Base-by-base conservation (phyloP, 2,888 invertebrate species). In the Hipparchia semele region DNA sequence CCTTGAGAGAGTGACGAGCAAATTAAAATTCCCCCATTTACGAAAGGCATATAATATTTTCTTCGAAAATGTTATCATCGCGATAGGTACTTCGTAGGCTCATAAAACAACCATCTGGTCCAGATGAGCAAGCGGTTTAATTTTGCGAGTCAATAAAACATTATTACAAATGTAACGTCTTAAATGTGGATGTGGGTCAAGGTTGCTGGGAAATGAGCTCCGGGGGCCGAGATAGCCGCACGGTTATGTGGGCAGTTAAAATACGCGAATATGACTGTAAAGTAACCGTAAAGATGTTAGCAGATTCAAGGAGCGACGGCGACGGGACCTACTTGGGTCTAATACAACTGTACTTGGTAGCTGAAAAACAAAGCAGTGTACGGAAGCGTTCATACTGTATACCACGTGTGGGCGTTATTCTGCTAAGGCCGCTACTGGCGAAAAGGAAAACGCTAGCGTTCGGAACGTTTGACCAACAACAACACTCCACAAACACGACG, bases 111-210 rank as follows among this genome's bases (percentile, higher is more conserved):
- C 45, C 56, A 54, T 68, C 59, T 9, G 65, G 59, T n/a, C 49
- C 64, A 39, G 65, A 71, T 71, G 71, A 65, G 70, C 58, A 65
- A 51, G 65, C 71, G 51, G 65, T 71, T 71, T 71, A 71, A 71
- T 71, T 71, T 65, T 66, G 65, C 33, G 71, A 59, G 71, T 56
- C 49, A 59, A 64, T 71, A 71, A 71, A 67, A 67, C 46, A 58
- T 67, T 66, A 66, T 54, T 56, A 46, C 67, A 46, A 45, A 56
- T 67, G 67, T 67, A 56, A 67, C 67, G 33, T 56, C 56, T 67
- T n/a, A 39, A 39, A n/a, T 1, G 54, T 33, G 45, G 45, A 46
- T 58, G 6, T 67, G 67, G 45, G 67, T 58, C 67, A 67, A 67
- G 67, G 67, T 56, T 56, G 6, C 53, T 2, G 23, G 13, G 62